Conservation (phyloP, 1,140 invertebrate species). For the Venturia canescens region DNA sequence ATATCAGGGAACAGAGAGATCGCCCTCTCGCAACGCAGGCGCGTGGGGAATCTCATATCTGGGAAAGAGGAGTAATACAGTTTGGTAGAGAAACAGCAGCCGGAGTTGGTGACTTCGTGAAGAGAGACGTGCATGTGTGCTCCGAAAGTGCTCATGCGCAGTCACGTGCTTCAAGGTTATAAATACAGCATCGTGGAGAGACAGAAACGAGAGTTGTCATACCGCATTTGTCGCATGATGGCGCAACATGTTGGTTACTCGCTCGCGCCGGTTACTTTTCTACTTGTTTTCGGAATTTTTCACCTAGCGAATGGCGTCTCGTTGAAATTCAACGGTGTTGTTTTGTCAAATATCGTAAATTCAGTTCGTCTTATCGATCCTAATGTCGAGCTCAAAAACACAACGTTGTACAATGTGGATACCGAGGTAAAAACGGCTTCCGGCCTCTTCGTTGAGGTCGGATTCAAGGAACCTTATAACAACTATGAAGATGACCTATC, state of each 20-base stretch:
- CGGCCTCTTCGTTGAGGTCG: constrained; percentile 52
- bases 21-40: constrained; percentile 46
- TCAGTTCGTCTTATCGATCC: constrained; percentile 49
- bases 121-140: constrained; percentile 1
- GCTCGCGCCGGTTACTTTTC: constrained; percentile 65
- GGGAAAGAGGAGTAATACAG: background rate
- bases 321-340: constrained; percentile 44
- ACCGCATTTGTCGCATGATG: constrained; percentile 71
- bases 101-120: constrained; percentile 35
- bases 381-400: background rate
- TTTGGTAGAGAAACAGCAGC: constrained; percentile 51
- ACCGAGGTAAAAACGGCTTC: constrained; percentile 11
- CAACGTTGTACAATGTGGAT: constrained; percentile 1
- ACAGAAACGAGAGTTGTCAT: constrained; percentile 64
- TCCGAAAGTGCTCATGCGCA: constrained; percentile 49
- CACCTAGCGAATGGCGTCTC: constrained; percentile 59
- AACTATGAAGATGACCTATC: constrained; percentile 49
- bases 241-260: constrained; percentile 71
- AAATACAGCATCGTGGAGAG: constrained; percentile 60
- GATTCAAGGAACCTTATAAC: constrained; percentile 55
- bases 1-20: constrained; percentile 54
- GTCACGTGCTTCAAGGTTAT: constrained; percentile 62
- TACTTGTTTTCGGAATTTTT: constrained; percentile 63
- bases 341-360: constrained; percentile 47
- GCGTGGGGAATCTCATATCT: background rate